Evolutionary conservation across 2,888 invertebrate genomes (phyloP), one percentile per base, ranked within the genome.

Genomic region (Troglohyphantes excavatus): DNA sequence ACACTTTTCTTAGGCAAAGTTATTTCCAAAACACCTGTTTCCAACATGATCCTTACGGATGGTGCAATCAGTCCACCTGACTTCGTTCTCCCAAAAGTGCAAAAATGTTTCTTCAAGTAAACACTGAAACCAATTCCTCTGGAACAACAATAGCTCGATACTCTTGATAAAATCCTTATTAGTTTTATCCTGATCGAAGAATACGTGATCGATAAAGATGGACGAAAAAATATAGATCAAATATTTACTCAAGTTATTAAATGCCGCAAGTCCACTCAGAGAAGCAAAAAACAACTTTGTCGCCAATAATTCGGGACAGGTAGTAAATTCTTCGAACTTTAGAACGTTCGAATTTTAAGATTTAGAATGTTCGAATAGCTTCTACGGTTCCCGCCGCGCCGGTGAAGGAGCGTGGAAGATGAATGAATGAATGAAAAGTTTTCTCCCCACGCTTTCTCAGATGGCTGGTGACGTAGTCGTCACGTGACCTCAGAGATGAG

Each of bases 351-450:
- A 53, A 53, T 0, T 9, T n/a, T 13, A 17, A n/a, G 13, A 5
- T 17, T 13, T 53, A 53, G 53, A 53, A 53, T 53, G 53, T 53
- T 53, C 53, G 53, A n/a, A 53, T n/a, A n/a, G 53, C 17, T 9
- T 33, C 33, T 33, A 33, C 29, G 11, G 23, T 84, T 70, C 70
- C 81, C 59, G 26, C 59, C 85, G 27, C 59, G 68, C 61, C 76
- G 68, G 85, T 43, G n/a, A 23, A 59, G 7, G 21, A 53, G 83
- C 53, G 61, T 21, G n/a, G 19, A 39, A 11, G 33, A 76, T 67
- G 76, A 85, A 85, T 85, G 85, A 85, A 85, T 85, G 85, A 85
- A 85, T 43, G 67, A 43, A 82, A 72, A 83, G 29, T 59, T 70
- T 59, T 26, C n/a, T n/a, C 43, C 33, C 21, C 68, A 53, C 70